phyloP scores from a whole-genome alignment of 2,797 vertebrate genomes.

The Eospalax fontanierii region DNA sequence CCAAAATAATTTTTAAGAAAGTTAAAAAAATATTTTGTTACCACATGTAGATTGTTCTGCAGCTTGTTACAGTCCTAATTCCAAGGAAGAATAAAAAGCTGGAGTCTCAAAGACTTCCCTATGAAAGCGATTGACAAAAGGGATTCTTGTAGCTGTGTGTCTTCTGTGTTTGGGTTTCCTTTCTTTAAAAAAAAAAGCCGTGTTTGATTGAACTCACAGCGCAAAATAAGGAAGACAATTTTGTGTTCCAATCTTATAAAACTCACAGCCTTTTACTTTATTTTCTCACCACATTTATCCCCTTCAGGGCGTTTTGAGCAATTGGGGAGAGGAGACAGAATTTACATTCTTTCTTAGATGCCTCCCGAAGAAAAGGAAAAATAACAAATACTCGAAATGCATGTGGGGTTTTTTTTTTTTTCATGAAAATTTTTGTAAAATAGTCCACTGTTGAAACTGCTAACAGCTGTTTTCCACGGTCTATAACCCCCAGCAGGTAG shows the following conservation, averaged over 20 bases:
- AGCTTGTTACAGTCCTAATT: constrained; percentile 76
- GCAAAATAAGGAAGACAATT: constrained; percentile 79
- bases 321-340: constrained; percentile 31
- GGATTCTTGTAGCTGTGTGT: constrained; percentile 20
- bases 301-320: constrained; percentile 69
- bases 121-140: constrained; percentile 72
- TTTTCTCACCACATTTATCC: constrained; percentile 60
- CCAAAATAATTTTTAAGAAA: not conserved
- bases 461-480: constrained; percentile 80
- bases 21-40: not conserved
- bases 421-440: constrained; percentile 86
- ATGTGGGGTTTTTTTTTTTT: constrained; percentile 84
- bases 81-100: constrained; percentile 67
- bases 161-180: constrained; percentile 69
- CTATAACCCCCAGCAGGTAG: constrained; percentile 82
- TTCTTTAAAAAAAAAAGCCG: constrained; percentile 78
- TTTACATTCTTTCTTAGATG: constrained; percentile 71
- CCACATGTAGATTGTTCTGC: constrained; percentile 71
- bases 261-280: constrained; percentile 77
- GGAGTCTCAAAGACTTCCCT: constrained; percentile 53
- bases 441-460: constrained; percentile 84
- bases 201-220: constrained; percentile 69
- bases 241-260: constrained; percentile 79
- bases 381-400: constrained; percentile 81
- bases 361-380: constrained; percentile 58